These are phyloP conservation scores for Brienomyrus brachyistius DNA, from an alignment of 2,113 vertebrate genomes.

Conservation along the genomic window DNA sequence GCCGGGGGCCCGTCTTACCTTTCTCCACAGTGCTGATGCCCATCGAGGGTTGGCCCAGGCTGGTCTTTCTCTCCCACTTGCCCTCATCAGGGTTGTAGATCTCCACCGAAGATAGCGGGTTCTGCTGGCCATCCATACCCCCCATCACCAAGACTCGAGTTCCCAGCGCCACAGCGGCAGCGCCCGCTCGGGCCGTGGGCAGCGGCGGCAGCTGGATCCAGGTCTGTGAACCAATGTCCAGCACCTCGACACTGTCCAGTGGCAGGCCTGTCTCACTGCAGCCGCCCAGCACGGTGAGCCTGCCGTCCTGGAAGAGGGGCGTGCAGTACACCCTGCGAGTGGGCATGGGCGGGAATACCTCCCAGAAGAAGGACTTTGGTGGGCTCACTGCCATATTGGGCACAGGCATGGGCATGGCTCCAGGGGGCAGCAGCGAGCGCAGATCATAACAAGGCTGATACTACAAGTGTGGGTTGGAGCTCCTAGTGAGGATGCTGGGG, in stretches of 20 bases:
- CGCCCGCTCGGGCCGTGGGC: conserved; percentile 78
- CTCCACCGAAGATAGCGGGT: conserved; percentile 83
- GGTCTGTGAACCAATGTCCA: conserved; percentile 75
- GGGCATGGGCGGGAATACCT: conserved; percentile 81
- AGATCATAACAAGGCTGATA: conserved; percentile 27
- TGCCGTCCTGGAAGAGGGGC: conserved; percentile 70
- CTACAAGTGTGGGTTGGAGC: background rate
- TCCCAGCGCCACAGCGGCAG: conserved; percentile 71
- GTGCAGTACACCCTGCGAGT: conserved; percentile 86
- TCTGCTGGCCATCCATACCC: conserved; percentile 84
- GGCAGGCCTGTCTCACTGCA: conserved; percentile 77
- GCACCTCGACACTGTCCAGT: conserved; percentile 72
- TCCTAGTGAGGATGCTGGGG: background rate
- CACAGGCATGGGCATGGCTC: conserved; percentile 68
- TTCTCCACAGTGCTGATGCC: conserved; percentile 81
- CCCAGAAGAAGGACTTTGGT: conserved; percentile 76
- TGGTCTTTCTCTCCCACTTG: conserved; percentile 82
- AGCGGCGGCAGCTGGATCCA: conserved; percentile 77
- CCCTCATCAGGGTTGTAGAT: conserved; percentile 84
- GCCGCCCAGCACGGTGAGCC: conserved; percentile 85
- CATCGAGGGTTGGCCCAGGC: conserved; percentile 87
- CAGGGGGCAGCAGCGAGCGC: conserved; percentile 36
- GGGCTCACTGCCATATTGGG: conserved; percentile 72
- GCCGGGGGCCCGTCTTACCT: conserved; percentile 65
- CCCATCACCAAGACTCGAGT: conserved; percentile 81